phyloP scores from a whole-genome alignment of 2,113 vertebrate species.

The Thalassarche chlororhynchos region DNA sequence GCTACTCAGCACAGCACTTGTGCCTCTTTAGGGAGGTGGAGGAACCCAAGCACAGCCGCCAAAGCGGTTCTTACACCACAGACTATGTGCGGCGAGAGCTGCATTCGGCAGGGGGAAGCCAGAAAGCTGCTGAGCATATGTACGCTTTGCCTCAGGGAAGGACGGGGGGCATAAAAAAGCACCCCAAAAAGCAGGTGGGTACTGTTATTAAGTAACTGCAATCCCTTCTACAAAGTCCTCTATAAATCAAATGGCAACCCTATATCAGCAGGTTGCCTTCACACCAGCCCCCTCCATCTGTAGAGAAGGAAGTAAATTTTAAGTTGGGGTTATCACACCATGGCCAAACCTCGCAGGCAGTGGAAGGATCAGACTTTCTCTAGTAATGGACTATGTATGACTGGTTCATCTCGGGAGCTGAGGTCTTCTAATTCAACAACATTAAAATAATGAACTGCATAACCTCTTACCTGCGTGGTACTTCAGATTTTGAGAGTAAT shows the following conservation, averaged over 20 bases:
- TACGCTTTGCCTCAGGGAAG: background rate
- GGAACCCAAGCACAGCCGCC: background rate
- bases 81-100: background rate
- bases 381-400: background rate
- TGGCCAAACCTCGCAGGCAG: background rate
- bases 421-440: background rate
- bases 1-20: background rate
- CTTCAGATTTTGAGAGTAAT: background rate
- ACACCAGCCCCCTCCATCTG: background rate
- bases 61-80: background rate
- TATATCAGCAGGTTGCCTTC: background rate
- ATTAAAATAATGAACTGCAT: background rate
- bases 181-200: background rate
- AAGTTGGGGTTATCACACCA: background rate
- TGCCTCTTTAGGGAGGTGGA: background rate
- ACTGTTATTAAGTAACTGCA: background rate
- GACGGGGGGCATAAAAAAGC: background rate
- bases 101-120: background rate
- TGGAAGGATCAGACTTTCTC: background rate
- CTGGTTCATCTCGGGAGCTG: background rate
- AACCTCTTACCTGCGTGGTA: background rate
- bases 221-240: background rate
- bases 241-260: background rate
- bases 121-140: background rate
- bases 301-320: background rate